These are phyloP conservation scores for Gymnodraco acuticeps DNA, from an alignment of 2,797 vertebrate genomes.

Conservation along the genomic window DNA sequence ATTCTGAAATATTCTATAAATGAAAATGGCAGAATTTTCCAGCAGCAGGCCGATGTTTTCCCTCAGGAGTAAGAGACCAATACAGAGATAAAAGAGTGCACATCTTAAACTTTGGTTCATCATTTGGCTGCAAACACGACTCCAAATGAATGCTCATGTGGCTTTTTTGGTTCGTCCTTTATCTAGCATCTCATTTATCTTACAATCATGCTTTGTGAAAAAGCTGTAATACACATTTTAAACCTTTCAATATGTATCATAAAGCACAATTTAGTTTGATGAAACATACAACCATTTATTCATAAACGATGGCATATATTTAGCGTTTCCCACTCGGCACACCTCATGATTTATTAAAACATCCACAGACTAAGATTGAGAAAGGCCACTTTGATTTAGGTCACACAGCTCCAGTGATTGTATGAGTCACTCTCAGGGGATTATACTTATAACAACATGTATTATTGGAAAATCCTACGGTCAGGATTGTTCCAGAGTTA, in stretches of 20 bases:
- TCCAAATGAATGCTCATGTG: constrained; percentile 3
- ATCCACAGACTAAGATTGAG: constrained; percentile 29
- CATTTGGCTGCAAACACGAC: not conserved
- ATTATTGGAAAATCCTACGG: constrained; percentile 54
- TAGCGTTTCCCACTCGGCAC: constrained; percentile 7
- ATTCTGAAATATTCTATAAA: not conserved
- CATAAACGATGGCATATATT: not conserved
- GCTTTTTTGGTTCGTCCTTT: not conserved
- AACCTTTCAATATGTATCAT: not conserved
- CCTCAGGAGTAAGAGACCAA: not conserved
- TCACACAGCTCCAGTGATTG: constrained; percentile 50
- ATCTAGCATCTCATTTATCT: not conserved
- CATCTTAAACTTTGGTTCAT: not conserved
- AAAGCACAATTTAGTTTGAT: constrained; percentile 13
- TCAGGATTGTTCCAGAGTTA: constrained; percentile 49
- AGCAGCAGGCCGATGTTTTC: constrained; percentile 1
- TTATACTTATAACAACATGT: constrained; percentile 52
- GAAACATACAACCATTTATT: not conserved
- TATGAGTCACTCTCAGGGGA: constrained; percentile 71
- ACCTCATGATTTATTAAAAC: constrained; percentile 22
- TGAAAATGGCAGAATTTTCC: not conserved
- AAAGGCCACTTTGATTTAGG: constrained; percentile 15
- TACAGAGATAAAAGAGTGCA: not conserved
- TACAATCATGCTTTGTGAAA: constrained; percentile 25
- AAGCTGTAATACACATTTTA: not conserved